Evolutionary conservation across 2,888 invertebrate species (phyloP).

Genomic region (Gastracanthus pulcherrimus): DNA sequence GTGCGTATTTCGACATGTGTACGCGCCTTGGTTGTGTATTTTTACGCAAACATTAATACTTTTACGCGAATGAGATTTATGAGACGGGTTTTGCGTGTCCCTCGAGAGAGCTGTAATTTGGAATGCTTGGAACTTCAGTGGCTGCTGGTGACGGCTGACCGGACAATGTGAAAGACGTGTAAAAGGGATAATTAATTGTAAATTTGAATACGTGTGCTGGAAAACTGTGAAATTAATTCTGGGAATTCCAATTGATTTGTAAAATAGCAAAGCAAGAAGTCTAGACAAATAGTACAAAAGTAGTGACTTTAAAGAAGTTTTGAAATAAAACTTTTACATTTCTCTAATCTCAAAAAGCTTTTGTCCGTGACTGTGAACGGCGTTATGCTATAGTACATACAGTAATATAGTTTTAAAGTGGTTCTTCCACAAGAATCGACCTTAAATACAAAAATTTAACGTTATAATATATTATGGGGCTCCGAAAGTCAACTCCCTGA

Average conservation of each 20-base stretch:
- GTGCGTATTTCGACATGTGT: background rate
- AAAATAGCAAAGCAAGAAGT: background rate
- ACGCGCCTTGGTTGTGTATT: slow-evolving; percentile 10
- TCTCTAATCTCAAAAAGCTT: background rate
- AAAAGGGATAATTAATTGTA: background rate
- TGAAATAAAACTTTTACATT: no score
- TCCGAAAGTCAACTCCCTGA: no score
- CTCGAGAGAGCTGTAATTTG: background rate
- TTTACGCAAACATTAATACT: slow-evolving; percentile 25
- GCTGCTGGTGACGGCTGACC: background rate
- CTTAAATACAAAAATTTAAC: no score
- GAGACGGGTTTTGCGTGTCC: background rate
- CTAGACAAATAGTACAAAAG: background rate
- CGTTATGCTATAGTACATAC: background rate
- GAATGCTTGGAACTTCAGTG: background rate
- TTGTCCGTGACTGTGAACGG: background rate
- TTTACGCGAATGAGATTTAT: background rate
- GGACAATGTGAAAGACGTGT: background rate
- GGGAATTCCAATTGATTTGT: background rate
- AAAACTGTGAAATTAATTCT: background rate
- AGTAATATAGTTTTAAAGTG: no score
- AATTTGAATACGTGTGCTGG: background rate
- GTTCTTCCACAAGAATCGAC: no score
- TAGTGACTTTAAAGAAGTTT: no score
- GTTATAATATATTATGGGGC: no score